phyloP scores from a whole-genome alignment of 2,113 vertebrate species.

The Macrotus californicus region DNA sequence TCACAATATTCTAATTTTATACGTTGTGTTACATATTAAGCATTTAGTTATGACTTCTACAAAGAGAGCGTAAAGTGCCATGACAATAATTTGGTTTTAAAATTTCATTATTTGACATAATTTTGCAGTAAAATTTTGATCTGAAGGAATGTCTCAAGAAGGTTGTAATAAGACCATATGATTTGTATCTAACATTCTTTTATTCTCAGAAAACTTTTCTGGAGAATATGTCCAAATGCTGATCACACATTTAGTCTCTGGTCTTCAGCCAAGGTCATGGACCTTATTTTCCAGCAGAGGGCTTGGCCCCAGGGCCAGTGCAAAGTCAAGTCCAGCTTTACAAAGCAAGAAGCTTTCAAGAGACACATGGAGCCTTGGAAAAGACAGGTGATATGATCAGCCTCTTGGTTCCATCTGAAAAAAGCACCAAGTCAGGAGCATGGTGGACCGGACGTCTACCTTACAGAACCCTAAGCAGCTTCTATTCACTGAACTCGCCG shows the following conservation, averaged over 20 bases:
- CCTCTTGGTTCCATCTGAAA: rapidly evolving
- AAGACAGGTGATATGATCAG: rapidly evolving
- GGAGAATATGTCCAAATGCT: background rate
- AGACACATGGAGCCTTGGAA: background rate
- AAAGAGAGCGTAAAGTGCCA: background rate
- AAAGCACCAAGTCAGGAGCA: background rate
- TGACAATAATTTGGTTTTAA: background rate
- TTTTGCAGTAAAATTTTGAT: background rate
- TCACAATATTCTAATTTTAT: background rate
- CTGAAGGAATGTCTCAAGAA: background rate
- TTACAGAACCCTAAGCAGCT: background rate
- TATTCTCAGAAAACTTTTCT: background rate
- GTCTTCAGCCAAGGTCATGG: too few relatives aligned
- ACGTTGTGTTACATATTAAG: background rate
- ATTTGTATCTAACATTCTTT: background rate
- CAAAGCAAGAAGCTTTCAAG: background rate
- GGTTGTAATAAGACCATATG: background rate
- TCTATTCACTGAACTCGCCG: background rate
- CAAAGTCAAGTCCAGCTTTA: background rate
- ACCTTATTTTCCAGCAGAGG: background rate
- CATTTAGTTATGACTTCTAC: background rate
- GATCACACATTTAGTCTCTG: background rate
- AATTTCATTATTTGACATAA: background rate
- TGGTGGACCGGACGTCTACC: rapidly evolving
- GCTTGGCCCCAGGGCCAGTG: rapidly evolving